phyloP scores from a whole-genome alignment of 2,113 vertebrate species.

The Platichthys stellatus region DNA sequence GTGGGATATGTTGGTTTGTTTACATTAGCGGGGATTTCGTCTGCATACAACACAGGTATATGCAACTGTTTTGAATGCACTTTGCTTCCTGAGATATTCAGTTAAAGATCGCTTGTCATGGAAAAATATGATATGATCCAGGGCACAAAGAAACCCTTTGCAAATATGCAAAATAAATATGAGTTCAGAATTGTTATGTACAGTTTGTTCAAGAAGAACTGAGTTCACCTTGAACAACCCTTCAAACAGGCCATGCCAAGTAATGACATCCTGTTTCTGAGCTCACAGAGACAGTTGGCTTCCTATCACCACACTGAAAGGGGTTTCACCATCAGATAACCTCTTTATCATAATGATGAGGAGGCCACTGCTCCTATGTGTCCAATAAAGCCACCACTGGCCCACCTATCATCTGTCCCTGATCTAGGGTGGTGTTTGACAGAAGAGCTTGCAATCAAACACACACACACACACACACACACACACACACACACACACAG shows the following conservation, averaged over 20 bases:
- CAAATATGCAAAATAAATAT: constrained; percentile 14
- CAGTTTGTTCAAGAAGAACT: constrained; percentile 10
- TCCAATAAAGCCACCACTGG: constrained; percentile 67
- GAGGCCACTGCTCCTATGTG: constrained; percentile 68
- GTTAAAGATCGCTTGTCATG: constrained; percentile 1
- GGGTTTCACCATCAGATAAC: constrained; percentile 67
- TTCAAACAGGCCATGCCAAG: constrained; percentile 8
- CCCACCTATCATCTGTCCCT: constrained; percentile 43
- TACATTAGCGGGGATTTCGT: constrained; percentile 27
- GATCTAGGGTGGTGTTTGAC: constrained; percentile 30
- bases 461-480: constrained; percentile 4
- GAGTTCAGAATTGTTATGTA: constrained; percentile 4
- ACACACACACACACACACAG: not conserved
- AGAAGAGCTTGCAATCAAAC: constrained; percentile 10
- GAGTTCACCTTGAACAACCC: constrained; percentile 33
- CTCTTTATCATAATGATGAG: constrained; percentile 69
- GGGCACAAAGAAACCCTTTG: constrained; percentile 9
- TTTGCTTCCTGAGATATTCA: constrained; percentile 23
- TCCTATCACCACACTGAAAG: constrained; percentile 40
- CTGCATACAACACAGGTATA: constrained; percentile 6
- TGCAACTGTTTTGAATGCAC: not conserved
- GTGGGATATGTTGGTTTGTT: constrained; percentile 17
- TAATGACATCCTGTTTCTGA: constrained; percentile 38
- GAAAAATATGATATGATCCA: not conserved
- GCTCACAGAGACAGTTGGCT: constrained; percentile 21